Conservation (phyloP, 2,113 vertebrate species). For the Stigmatopora argus region DNA sequence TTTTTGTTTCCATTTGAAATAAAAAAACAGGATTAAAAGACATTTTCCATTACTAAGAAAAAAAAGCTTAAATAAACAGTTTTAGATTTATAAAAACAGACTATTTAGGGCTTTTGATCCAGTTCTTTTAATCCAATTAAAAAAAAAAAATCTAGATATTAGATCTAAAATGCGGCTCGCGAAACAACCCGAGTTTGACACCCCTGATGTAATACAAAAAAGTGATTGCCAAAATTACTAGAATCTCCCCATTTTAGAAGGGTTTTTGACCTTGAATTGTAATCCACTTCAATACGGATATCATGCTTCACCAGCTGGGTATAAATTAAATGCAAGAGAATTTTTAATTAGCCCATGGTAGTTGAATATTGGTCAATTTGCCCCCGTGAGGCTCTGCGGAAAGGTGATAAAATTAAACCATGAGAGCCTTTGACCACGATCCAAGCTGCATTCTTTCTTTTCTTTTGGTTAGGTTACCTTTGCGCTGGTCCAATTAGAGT, state of each 20-base stretch:
- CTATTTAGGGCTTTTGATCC: too few relatives aligned
- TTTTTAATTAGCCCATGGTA: conserved; percentile 64
- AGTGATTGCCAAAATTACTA: conserved; percentile 9
- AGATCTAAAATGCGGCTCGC: too few relatives aligned
- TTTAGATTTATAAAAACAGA: too few relatives aligned
- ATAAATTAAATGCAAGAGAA: conserved; percentile 54
- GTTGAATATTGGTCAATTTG: conserved; percentile 53
- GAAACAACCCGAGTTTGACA: too few relatives aligned
- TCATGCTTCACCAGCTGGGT: conserved; percentile 53
- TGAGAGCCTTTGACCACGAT: conserved; percentile 57
- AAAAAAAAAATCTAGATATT: too few relatives aligned
- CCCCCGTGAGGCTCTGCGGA: conserved; percentile 52
- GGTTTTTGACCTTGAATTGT: conserved; percentile 51
- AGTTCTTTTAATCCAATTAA: too few relatives aligned
- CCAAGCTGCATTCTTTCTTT: conserved; percentile 45
- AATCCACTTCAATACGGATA: conserved; percentile 59
- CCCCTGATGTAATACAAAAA: conserved; percentile 40
- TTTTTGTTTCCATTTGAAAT: too few relatives aligned
- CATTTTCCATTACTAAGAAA: too few relatives aligned
- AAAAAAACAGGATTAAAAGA: too few relatives aligned
- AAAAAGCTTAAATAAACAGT: too few relatives aligned
- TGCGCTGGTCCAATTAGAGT: conserved; percentile 48
- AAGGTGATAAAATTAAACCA: conserved; percentile 62
- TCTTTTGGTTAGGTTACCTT: conserved; percentile 38
- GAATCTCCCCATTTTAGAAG: conserved; percentile 18